Base-by-base conservation (phyloP, 2,888 invertebrate genomes). In the Drosophila subquinaria region DNA sequence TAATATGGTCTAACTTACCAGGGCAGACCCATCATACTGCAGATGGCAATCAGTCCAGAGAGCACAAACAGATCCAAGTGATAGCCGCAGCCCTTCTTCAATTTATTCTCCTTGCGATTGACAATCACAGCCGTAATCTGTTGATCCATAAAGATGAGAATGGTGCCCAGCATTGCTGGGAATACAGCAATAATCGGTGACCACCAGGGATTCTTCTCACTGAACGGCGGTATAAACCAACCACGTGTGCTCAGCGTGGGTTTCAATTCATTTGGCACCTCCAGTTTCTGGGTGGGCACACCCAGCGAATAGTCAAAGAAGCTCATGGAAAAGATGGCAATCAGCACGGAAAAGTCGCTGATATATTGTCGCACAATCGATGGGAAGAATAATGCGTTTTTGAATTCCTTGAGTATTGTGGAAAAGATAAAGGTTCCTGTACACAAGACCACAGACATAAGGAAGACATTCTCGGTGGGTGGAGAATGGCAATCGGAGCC, bases 81-180 rank as follows among this genome's bases (percentile, higher is more conserved):
- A 92, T 98, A 98, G 30, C 99, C 99, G 91, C 98, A 97, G 35
- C 98, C 98, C 94, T 98, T 98, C 94, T 98, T 98, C 76, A 99
- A 94, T 93, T 99, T 99, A 92, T 99, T 98, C 93, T 99, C 99
- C 93, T 98, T 99, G 47, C 99, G 95, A 93, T 99, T 99, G 35
- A 99, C 97, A 91, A 99, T 99, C 35, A 99, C 99, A 52, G 98
- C 98, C 3, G 99, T 99, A 81, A 99, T 99, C 94, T 99, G 99
- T 92, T 99, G 99, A 94, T 99, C 99, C 99, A 99, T 99, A 93
- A 99, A 99, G 91, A 99, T 98, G 23, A 99, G 94, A 90, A 99
- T 99, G 20, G 98, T 98, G 59, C 98, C 98, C 36, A 99, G 93
- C 60, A 99, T 93, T 17, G 99, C 99, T 2, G 99, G 99, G 23